Evolutionary conservation across 2,888 invertebrate genomes (phyloP), one percentile per base, ranked within the genome.

Genomic region (Lasius fuliginosus): DNA sequence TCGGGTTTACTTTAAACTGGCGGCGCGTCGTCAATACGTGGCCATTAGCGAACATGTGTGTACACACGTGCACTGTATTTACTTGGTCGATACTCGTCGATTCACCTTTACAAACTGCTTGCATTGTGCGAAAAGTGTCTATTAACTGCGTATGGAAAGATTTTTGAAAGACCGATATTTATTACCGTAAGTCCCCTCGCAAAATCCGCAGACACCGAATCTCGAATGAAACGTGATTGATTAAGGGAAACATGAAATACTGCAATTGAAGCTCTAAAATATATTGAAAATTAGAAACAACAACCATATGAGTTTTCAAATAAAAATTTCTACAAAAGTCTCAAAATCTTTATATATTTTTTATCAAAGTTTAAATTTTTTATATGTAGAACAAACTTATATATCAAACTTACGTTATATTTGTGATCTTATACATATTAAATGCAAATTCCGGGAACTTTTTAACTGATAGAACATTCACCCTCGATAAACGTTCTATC

Each of bases 31-130:
- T 90, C 90, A 86, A 90, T 90, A 86, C 76, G 69, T 33, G 40
- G 67, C 82, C 90, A 87, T 90, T 89, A 90, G 77, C 84, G 84
- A 81, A 82, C 90, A 90, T 87, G 90, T 84, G 86, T 84, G 85
- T 86, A 82, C 75, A 87, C 82, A 74, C 58, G 77, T 84, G 77
- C 75, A 67, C 77, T 56, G 68, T 49, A 58, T 62, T 76, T 85
- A 84, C 87, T 76, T 82, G 82, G 71, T 53, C 69, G 42, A 15
- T 8, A 71, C 23, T 71, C 23, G 40, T 33, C 33, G 82, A 71
- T 76, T 33, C 85, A 71, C 56, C 79, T 85, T 89, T 85, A 49
- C 60, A 49, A 53, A 46, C 42, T 65, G 67, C 83, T 74, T 64
- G 73, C 56, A 69, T 79, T 74, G 82, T 76, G 82, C 30, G 46